Evolutionary conservation across 1,140 invertebrate species (phyloP), one percentile per base, ranked within the genome.

Genomic region (Maconellicoccus hirsutus): DNA sequence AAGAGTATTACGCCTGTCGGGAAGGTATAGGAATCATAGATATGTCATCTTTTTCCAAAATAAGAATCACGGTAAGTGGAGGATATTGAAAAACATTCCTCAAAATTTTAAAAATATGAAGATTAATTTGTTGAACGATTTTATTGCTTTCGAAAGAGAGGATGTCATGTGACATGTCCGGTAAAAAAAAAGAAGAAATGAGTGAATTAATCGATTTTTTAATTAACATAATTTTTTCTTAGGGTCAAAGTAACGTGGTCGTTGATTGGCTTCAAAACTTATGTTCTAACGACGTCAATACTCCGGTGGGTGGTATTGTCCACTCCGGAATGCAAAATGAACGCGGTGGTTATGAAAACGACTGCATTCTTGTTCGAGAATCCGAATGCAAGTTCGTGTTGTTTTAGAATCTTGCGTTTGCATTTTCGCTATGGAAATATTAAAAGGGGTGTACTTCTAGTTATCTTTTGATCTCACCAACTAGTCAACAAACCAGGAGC

Each of bases 301-400:
- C 97, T 14, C 91, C 94, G 0, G 84, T 96, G 29, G 96, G 95
- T 27, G 89, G 90, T 75, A 95, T 98, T 72, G 92, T 97, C 73
- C 96, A 98, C 76, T 98, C 96, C 10, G 97, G 96, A 73, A 98
- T 98, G 95, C 95, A 98, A 79, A 98, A 98, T 81, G 82, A 87
- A 75, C 82, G 85, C 16, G 97, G 97, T 19, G 97, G 97, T 21
- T 98, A 98, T 80, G 96, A 98, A 82, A 98, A 98, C 79, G 97
- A 99, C 81, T 98, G 95, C 80, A 96, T 93, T 74, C 81, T 99
- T 69, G 92, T 92, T 3, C 72, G 73, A 8, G 73, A 74, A 73
- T 59, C 42, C n/a, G 73, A 74, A 63, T 29, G n/a, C 25, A 70
- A 66, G 71, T 70, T 70, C 25, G 66, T n/a, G 19, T 19, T 19